A percentile compares a stretch with the other conserved stretches of the same genome.
Conservation (phyloP, 2,113 vertebrate species). For the Ameiurus melas region DNA sequence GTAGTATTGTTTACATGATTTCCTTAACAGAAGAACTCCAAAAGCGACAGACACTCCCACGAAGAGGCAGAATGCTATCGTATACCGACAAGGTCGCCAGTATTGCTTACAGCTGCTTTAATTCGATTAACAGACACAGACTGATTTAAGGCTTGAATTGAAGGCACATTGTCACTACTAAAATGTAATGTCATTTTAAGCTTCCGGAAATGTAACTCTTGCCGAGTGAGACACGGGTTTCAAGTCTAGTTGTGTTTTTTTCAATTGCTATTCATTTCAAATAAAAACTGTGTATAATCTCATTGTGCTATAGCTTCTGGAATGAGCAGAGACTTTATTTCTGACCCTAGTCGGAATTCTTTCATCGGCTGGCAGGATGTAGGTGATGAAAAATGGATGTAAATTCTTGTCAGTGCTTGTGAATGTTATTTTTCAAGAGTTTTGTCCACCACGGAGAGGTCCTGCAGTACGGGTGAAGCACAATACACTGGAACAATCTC, state of each 20-base stretch:
- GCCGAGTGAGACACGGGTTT: background rate
- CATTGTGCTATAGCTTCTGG: background rate
- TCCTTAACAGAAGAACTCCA: background rate
- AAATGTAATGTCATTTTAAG: background rate
- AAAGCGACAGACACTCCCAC: background rate
- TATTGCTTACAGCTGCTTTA: background rate
- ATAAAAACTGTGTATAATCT: background rate
- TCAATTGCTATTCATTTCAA: background rate
- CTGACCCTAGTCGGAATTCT: constrained; percentile 57
- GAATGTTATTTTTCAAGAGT: constrained; percentile 70
- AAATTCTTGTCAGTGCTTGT: constrained; percentile 71
- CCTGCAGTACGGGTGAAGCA: constrained; percentile 62
- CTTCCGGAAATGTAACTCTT: background rate
- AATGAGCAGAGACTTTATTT: constrained; percentile 5
- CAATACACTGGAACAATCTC: constrained; percentile 36
- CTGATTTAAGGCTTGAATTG: background rate
- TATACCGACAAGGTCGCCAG: background rate
- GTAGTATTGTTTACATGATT: too few relatives aligned
- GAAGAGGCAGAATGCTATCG: background rate
- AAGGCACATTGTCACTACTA: background rate
- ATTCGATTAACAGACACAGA: background rate
- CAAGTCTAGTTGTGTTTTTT: background rate
- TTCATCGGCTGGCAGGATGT: constrained; percentile 66
- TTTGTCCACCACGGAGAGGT: constrained; percentile 58
- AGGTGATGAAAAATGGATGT: constrained; percentile 43